Base-by-base conservation (phyloP, 2,888 invertebrate genomes). In the Clivina fossor region DNA sequence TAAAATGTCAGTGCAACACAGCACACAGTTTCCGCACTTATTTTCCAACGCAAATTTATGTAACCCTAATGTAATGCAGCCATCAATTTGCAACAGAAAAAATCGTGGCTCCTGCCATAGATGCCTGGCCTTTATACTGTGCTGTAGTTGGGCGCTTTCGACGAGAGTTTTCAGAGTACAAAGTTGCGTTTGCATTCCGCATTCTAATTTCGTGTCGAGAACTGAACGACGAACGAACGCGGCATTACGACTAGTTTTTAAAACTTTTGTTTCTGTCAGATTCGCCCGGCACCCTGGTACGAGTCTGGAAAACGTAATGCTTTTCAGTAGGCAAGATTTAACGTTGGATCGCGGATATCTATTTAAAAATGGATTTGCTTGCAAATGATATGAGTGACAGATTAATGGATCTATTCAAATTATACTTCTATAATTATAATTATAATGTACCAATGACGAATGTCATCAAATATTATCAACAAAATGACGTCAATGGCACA, bases 261-360 rank as follows among this genome's bases (percentile, higher is more conserved):
- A 44, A 53, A 53, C 53, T 53, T 53, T 53, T 53, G 44, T 44
- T 53, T 53, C 53, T 53, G 53, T 24, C 53, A 53, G 44, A 53
- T 53, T 53, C 53, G 32, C 24, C n/a, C n/a, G n/a, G n/a, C n/a
- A n/a, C n/a, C n/a, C n/a, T n/a, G n/a, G n/a, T 26, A 53, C 44
- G 53, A 44, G 53, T 18, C 4, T 15, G 35, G 53, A 43, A 53
- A 44, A 35, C 53, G 35, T 44, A 44, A 53, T 44, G 35, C 53
- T 53, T 53, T 41, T 40, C n/a, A n/a, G n/a, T n/a, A n/a, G n/a
- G n/a, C n/a, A 15, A 44, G 44, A 53, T 53, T 33, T 44, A 16
- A 44, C 35, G 32, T 22, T 44, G 53, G 18, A 40, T n/a, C 33
- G 9, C 35, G 16, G n/a, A 35, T 35, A 11, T 35, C 13, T 5